Evolutionary conservation across 2,797 vertebrate species (phyloP), one percentile per base, ranked within the genome.

Genomic region (Alectoris magna): DNA sequence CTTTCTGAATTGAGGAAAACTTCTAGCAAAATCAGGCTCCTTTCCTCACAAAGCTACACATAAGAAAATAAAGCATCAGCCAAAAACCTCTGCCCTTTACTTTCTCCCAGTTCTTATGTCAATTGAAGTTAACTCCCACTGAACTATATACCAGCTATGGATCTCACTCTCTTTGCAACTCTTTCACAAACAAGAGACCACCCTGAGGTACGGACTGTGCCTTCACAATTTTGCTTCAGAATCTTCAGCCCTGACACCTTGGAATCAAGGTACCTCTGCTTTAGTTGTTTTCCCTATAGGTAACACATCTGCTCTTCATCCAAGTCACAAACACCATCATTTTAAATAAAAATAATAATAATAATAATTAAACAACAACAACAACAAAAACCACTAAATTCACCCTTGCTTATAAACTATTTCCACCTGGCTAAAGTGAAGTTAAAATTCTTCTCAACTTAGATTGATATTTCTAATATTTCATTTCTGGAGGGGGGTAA

Each of bases 401-500:
- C 62, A 72, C 26, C 22, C 58, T 84, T 87, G n/a, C 67, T 82
- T 43, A 85, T 72, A 79, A 94, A 87, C 34, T 39, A n/a, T 71
- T 88, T 84, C 85, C 69, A 84, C 74, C 71, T 87, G 88, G 66
- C 34, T 85, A 77, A 85, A 93, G 93, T 93, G 62, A 87, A 94
- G 76, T 84, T 88, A 15, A 84, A 91, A 86, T 90, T 74, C 68
- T 91, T 95, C 69, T 85, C 78, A 48, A 63, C 53, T 87, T 66
- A 85, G 70, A 80, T 43, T 53, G 78, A 34, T 90, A 91, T 94
- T 95, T 84, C 49, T 94, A 90, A 78, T 82, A 96, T 83, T 94
- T 90, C 78, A 55, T 72, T 71, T 91, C 81, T 84, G 87, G 68
- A 82, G 73, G 14, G 34, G 66, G 8, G 38, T 10, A 63, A 82